Conservation (phyloP, 2,113 vertebrate species). For the Thalassarche chlororhynchos region DNA sequence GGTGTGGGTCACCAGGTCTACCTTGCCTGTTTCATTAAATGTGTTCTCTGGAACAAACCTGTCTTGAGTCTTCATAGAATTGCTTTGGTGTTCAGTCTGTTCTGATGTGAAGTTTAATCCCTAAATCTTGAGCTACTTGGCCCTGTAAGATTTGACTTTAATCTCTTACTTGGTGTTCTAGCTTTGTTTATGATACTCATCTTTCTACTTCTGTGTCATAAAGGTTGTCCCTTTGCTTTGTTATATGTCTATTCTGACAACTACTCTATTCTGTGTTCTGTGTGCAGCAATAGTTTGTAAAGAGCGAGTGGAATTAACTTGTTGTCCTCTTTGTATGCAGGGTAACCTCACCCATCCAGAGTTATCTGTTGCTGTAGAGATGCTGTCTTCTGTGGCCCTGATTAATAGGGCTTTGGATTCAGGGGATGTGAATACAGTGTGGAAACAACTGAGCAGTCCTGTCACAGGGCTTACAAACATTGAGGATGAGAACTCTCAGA, state of each 20-base stretch:
- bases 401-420: conserved; percentile 93
- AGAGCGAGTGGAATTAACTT: background rate
- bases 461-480: conserved; percentile 93
- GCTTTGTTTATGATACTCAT: background rate
- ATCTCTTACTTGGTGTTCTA: background rate
- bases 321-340: conserved; percentile 60
- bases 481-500: conserved; percentile 92
- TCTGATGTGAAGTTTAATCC: background rate
- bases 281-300: background rate
- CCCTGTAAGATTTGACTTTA: background rate
- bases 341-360: conserved; percentile 90
- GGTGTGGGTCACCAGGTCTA: background rate
- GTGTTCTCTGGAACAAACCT: background rate
- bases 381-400: conserved; percentile 95
- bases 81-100: background rate
- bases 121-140: background rate
- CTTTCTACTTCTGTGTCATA: background rate
- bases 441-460: conserved; percentile 89
- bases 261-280: background rate
- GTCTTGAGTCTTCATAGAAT: background rate
- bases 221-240: background rate
- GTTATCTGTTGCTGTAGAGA: conserved; percentile 93
- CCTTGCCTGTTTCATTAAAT: background rate
- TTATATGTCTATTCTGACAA: background rate
- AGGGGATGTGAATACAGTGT: conserved; percentile 84